A percentile compares a stretch with the other conserved stretches of the same genome.
phyloP scores from a whole-genome alignment of 2,113 vertebrate genomes.

The Poeciliopsis turrubarensis region DNA sequence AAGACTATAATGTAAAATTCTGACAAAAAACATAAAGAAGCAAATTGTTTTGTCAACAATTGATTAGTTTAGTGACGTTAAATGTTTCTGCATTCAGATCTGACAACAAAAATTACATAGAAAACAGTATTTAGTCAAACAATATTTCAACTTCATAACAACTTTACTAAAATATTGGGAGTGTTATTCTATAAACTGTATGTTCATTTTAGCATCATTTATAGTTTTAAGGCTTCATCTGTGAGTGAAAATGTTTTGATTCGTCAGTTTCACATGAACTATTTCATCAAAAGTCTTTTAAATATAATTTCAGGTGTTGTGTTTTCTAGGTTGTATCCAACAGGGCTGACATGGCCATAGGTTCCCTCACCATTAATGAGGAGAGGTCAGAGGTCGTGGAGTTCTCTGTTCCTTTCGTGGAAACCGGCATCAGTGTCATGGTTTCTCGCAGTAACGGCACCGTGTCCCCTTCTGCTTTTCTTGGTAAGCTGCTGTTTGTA shows the following conservation, averaged over 20 bases:
- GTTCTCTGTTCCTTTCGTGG: constrained; percentile 91
- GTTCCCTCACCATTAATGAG: constrained; percentile 91
- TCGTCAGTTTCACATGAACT: neutral
- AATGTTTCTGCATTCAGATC: neutral
- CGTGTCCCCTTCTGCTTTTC: constrained; percentile 90
- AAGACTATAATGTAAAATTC: neutral
- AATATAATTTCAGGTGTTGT: neutral
- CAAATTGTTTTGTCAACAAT: neutral
- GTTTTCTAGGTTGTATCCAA: constrained; percentile 85
- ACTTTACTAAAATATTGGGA: neutral
- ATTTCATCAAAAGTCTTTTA: neutral
- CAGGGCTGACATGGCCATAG: constrained; percentile 92
- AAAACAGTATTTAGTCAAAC: neutral
- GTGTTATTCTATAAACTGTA: neutral
- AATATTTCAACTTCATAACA: neutral
- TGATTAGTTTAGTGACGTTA: neutral
- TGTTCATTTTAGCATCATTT: neutral
- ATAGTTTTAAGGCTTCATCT: neutral
- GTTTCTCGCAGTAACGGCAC: constrained; percentile 92
- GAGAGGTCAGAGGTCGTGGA: constrained; percentile 91
- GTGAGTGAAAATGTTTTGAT: neutral
- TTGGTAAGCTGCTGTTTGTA: constrained; percentile 73
- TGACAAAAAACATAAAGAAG: neutral
- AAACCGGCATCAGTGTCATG: constrained; percentile 94
- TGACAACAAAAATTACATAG: neutral